Conservation (phyloP, 1,140 invertebrate species). For the Meloidogyne exigua region DNA sequence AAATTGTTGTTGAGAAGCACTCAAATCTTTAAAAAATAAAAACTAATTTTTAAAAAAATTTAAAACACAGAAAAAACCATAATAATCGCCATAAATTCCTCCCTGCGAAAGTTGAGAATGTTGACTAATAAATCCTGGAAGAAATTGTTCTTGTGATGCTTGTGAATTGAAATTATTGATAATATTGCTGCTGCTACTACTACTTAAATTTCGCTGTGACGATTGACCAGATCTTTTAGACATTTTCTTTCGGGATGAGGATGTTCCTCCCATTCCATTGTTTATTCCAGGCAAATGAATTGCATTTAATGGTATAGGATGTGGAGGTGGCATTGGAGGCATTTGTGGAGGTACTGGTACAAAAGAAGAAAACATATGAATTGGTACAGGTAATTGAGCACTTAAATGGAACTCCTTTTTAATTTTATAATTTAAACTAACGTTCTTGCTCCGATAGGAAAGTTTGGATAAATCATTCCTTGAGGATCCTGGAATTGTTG, state of each 20-base stretch:
- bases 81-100: background rate
- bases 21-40: background rate
- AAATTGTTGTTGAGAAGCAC: background rate
- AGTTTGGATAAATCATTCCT: conserved; percentile 39
- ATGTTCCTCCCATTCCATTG: background rate
- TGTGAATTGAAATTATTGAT: conserved; percentile 25
- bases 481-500: conserved; percentile 46
- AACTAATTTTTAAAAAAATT: background rate
- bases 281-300: conserved; percentile 15
- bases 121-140: conserved; percentile 23
- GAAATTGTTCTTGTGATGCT: conserved; percentile 27
- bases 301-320: conserved; percentile 20
- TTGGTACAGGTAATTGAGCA: conserved; percentile 39
- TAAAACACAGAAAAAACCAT: background rate
- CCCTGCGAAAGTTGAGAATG: conserved; percentile 17
- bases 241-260: conserved; percentile 15
- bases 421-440: background rate
- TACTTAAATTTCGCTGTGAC: background rate
- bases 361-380: conserved; percentile 49
- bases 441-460: conserved; percentile 21
- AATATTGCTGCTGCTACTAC: background rate
- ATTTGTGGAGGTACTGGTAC: conserved; percentile 39
- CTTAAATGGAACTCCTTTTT: background rate
- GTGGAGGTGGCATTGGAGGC: conserved; percentile 20
- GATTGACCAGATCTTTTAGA: conserved; percentile 15